Conservation (phyloP, 2,888 invertebrate genomes). For the Clitarchus hookeri region DNA sequence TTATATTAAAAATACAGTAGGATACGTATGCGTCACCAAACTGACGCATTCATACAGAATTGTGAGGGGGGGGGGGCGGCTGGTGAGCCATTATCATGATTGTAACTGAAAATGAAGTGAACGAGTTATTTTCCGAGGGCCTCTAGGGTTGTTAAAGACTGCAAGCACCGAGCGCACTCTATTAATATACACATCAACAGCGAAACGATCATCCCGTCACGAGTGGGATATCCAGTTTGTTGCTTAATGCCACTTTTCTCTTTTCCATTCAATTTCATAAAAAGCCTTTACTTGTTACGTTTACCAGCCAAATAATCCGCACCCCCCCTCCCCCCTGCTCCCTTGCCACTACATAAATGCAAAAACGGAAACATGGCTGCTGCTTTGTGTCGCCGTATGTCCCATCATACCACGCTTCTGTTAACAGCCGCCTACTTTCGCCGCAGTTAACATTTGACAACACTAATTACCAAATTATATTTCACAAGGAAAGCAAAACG, state of each 20-base stretch:
- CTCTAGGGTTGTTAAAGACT: not conserved
- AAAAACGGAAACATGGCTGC: not conserved
- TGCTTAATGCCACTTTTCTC: not conserved
- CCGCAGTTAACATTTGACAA: not conserved
- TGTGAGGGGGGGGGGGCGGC: not conserved
- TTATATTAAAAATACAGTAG: no score
- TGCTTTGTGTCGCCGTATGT: not conserved
- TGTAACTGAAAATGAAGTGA: not conserved
- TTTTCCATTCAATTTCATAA: conserved; percentile 1
- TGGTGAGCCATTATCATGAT: not conserved
- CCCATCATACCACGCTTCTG: not conserved
- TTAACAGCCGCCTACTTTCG: not conserved
- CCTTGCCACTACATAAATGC: not conserved
- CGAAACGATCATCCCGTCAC: not conserved
- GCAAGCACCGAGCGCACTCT: conserved; percentile 1
- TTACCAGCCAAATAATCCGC: not conserved
- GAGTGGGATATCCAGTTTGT: not conserved
- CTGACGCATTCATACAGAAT: no score
- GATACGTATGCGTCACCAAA: no score
- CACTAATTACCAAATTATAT: not conserved
- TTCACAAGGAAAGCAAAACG: not conserved
- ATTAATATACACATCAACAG: conserved; percentile 4
- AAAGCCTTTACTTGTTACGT: conserved; percentile 1
- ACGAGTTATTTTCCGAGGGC: not conserved
- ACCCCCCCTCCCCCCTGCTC: not conserved